Conservation (phyloP, 2,797 vertebrate genomes). For the Chaetophractus vellerosus region DNA sequence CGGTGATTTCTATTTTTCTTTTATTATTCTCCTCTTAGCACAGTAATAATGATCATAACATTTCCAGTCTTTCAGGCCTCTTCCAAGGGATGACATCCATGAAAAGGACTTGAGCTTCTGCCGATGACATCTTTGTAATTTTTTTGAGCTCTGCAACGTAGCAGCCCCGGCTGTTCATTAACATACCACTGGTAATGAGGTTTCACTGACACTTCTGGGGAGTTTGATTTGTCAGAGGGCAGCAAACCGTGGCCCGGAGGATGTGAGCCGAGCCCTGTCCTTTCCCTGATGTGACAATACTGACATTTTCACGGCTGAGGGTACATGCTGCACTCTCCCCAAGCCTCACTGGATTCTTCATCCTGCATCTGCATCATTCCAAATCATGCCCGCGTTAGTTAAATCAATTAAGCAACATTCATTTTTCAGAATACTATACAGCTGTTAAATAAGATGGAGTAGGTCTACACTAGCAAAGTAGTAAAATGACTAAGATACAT, state of each 20-base stretch:
- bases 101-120: constrained; percentile 7
- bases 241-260: constrained; percentile 9
- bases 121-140: constrained; percentile 35
- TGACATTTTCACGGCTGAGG: background rate
- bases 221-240: constrained; percentile 63
- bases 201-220: background rate
- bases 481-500: background rate
- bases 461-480: background rate
- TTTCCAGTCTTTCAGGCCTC: constrained; percentile 40
- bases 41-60: constrained; percentile 36
- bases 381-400: background rate
- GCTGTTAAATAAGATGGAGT: background rate
- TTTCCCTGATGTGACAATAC: background rate
- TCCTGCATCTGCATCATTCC: background rate
- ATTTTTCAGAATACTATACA: background rate
- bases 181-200: constrained; percentile 47
- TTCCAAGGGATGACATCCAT: background rate
- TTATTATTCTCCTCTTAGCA: constrained; percentile 58
- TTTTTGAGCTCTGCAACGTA: constrained; percentile 1
- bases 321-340: background rate
- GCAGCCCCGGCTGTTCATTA: constrained; percentile 51
- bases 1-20: constrained; percentile 10
- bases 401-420: background rate
- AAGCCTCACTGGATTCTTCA: background rate
- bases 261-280: background rate